A percentile compares a stretch with the other conserved stretches of the same genome.
phyloP scores from a whole-genome alignment of 2,797 vertebrate genomes.

The Bufotes viridis region DNA sequence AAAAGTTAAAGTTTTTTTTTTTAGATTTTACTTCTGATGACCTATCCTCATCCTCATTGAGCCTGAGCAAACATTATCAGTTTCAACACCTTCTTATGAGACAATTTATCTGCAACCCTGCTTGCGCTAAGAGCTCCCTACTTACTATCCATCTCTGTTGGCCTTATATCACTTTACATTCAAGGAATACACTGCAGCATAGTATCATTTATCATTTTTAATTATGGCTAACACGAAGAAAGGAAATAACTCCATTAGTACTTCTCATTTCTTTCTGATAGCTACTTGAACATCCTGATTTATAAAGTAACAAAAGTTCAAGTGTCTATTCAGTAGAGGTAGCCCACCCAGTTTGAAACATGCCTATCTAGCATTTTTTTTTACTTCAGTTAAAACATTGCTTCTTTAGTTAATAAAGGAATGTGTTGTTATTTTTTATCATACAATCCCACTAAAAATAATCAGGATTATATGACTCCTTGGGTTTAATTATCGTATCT shows the following conservation, averaged over 20 bases:
- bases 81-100: constrained; percentile 48
- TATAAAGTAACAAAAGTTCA: constrained; percentile 45
- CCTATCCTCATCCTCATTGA: neutral
- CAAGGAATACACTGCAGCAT: constrained; percentile 3
- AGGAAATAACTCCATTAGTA: constrained; percentile 40
- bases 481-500: too few species aligned
- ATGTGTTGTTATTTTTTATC: neutral
- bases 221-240: neutral
- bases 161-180: constrained; percentile 2
- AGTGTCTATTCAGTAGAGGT: constrained; percentile 6
- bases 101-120: constrained; percentile 22
- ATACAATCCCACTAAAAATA: neutral
- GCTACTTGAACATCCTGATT: constrained; percentile 51
- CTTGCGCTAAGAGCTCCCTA: constrained; percentile 28
- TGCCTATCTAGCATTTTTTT: neutral
- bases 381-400: neutral
- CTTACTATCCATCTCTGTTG: constrained; percentile 17
- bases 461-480: too few species aligned
- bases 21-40: too few species aligned
- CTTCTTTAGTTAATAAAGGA: neutral
- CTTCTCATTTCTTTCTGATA: neutral
- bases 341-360: constrained; percentile 10
- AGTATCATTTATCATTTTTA: constrained; percentile 35
- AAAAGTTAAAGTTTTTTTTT: too few species aligned
- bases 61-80: constrained; percentile 11